phyloP scores from a whole-genome alignment of 2,113 vertebrate species.

The Pangasianodon gigas region DNA sequence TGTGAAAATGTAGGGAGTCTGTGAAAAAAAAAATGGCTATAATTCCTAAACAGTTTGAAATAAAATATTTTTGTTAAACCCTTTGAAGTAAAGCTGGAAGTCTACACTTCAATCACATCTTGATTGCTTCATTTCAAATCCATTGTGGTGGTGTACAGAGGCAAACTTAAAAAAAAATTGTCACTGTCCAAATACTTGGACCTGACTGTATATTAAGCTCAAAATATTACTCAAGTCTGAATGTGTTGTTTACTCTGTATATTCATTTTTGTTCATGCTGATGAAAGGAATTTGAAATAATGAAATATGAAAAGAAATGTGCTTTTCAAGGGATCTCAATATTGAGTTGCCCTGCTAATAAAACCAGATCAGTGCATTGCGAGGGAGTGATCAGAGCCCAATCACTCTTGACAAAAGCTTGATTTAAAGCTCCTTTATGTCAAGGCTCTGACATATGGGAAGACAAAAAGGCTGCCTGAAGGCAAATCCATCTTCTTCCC shows the following conservation, averaged over 20 bases:
- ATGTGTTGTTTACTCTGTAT: neutral
- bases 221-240: neutral
- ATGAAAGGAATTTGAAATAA: neutral
- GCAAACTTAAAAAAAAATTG: too few relatives aligned
- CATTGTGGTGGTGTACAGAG: too few relatives aligned
- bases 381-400: conserved; percentile 62
- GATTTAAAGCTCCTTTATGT: conserved; percentile 63
- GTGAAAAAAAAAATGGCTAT: too few relatives aligned
- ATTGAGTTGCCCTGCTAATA: conserved; percentile 40
- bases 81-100: too few relatives aligned
- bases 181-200: too few relatives aligned
- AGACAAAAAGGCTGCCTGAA: conserved; percentile 69
- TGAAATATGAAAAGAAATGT: neutral
- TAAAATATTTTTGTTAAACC: too few relatives aligned
- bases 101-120: too few relatives aligned
- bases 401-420: conserved; percentile 71
- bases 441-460: conserved; percentile 59
- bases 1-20: too few relatives aligned
- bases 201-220: neutral
- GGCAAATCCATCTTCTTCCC: conserved; percentile 69
- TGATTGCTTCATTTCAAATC: too few relatives aligned
- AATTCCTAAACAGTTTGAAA: too few relatives aligned
- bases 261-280: neutral
- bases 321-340: neutral
- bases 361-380: conserved; percentile 40